Evolutionary conservation across 2,113 vertebrate species (phyloP), one percentile per base, ranked within the genome.

Genomic region (Salvelinus alpinus): DNA sequence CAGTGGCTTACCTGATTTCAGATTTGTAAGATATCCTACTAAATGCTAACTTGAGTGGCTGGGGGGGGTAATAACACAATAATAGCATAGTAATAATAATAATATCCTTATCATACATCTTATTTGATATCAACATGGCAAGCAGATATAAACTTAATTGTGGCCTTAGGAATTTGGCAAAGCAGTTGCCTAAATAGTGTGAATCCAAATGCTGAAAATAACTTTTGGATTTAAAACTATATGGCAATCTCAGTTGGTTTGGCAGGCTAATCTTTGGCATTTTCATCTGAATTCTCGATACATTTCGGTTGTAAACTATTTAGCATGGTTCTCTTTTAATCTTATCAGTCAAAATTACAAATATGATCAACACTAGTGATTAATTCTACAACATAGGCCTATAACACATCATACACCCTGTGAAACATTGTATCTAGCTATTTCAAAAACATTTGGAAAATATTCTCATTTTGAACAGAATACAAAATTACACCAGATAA

Each of bases 1-100:
- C 97, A 99, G 97, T 96, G 97, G 97, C 97, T 98, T 93, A 97
- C 96, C 97, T 97, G 95, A 94, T 93, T 94, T 96, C 93, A 96
- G 96, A 97, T 85, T 13, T 82, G 80, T 87, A 54, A 79, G 76
- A 81, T 77, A 75, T 47, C 11, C 7, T 62, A 77, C 44, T 29
- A 44, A 44, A 76, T 70, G 64, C 31, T 71, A 71, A 11, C 47
- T 73, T 64, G 11, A 9, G 38, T 66, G 31, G 79, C 85, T 90
- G 83, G 66, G 38, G 64, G 13, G 66, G 75, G 29, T 2, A 12
- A 69, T 20, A n/a, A 65, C 72, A 74, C 5, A 66, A 57, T 57
- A 62, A 22, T 16, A 24, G 59, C 20, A 9, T 22, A 62, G 22
- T 60, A 22, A 8, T 60, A 60, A 38, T 38, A 38, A 38, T 44